These are phyloP conservation scores for Centruroides sculpturatus DNA, from an alignment of 1,140 invertebrate species.

Conservation along the genomic window DNA sequence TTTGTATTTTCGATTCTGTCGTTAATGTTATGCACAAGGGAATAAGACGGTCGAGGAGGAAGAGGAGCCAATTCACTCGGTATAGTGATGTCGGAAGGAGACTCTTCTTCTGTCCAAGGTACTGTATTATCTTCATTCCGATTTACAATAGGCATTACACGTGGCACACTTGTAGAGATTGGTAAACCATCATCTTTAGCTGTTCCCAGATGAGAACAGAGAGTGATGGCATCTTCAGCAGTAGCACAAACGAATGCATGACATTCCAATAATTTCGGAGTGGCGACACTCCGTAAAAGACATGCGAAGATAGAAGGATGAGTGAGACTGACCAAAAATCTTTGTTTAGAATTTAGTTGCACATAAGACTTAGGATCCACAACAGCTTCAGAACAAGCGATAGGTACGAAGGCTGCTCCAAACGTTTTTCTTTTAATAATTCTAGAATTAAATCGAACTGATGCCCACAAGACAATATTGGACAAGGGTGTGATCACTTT, in stretches of 20 bases:
- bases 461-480: conserved; percentile 18
- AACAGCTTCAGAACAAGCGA: conserved; percentile 18
- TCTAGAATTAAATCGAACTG: conserved; percentile 15
- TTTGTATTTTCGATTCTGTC: not conserved
- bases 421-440: conserved; percentile 11
- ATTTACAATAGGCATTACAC: not conserved
- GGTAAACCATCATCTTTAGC: not conserved
- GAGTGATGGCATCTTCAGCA: conserved; percentile 59
- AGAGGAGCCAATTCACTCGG: not conserved
- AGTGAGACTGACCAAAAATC: conserved; percentile 17
- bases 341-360: conserved; percentile 11
- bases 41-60: not conserved
- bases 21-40: no score
- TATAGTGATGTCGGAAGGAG: not conserved
- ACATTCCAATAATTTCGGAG: conserved; percentile 61
- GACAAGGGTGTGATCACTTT: conserved; percentile 21
- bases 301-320: conserved; percentile 80
- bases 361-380: conserved; percentile 15
- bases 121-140: no score
- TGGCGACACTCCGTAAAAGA: conserved; percentile 48
- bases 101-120: not conserved
- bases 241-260: conserved; percentile 71
- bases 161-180: not conserved
- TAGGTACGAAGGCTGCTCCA: conserved; percentile 19
- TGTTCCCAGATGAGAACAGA: not conserved